Conservation (phyloP, 2,888 invertebrate genomes). For the Drosophila gaucha region DNA sequence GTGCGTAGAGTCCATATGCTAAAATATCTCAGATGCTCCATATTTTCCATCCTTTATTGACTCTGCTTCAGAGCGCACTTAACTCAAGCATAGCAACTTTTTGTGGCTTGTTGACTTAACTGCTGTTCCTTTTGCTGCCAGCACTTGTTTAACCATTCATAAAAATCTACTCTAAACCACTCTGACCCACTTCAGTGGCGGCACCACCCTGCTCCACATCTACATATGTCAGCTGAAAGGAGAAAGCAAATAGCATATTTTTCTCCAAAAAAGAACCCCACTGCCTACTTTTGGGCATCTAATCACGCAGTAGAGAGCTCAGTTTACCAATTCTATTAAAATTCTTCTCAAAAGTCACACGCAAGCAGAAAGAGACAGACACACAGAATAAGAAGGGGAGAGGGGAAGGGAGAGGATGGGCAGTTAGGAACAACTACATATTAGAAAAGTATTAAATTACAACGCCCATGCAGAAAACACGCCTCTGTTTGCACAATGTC, state of each 20-base stretch:
- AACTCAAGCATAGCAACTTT: constrained; percentile 24
- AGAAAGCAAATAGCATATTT: constrained; percentile 52
- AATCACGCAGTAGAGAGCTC: constrained; percentile 60
- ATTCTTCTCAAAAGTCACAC: constrained; percentile 66
- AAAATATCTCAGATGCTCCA: constrained; percentile 5
- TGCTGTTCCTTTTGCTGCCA: constrained; percentile 19
- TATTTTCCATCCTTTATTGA: constrained; percentile 26
- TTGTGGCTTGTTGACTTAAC: constrained; percentile 51
- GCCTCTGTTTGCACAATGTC: constrained; percentile 74
- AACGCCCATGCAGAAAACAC: constrained; percentile 53
- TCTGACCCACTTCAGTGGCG: constrained; percentile 3
- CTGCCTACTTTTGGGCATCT: constrained; percentile 67
- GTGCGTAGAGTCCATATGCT: not conserved
- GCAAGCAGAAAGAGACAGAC: constrained; percentile 34
- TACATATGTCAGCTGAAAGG: not conserved
- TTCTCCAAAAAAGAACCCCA: constrained; percentile 21
- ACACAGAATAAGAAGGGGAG: not conserved
- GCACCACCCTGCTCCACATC: not conserved
- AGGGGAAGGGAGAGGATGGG: not conserved
- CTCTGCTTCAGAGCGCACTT: constrained; percentile 39
- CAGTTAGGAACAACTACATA: constrained; percentile 64
- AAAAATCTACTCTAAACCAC: constrained; percentile 24
- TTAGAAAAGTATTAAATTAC: constrained; percentile 80
- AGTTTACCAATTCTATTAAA: constrained; percentile 80
- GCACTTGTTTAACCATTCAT: constrained; percentile 39